Percentiles rank a stretch among this genome's conserved stretches.
phyloP scores from a whole-genome alignment of 1,140 invertebrate genomes.

The Xylocopa sonorina region DNA sequence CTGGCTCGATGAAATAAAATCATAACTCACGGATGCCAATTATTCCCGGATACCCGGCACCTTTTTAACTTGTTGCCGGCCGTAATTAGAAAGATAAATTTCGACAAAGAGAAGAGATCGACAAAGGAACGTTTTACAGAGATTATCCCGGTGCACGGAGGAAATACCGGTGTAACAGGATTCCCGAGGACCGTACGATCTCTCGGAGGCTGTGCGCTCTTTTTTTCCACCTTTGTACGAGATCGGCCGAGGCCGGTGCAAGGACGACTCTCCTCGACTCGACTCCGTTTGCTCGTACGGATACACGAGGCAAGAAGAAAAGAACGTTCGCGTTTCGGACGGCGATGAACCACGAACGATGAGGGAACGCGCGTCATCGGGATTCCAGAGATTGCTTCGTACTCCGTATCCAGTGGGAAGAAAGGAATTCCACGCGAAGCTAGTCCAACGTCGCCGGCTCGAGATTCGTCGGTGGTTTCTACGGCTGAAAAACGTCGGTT shows the following conservation, averaged over 20 bases:
- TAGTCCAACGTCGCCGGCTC: not conserved
- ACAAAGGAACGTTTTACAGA: slow-evolving; percentile 37
- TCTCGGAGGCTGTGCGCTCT: slow-evolving; percentile 36
- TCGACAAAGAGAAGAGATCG: slow-evolving; percentile 27
- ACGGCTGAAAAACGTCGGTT: too few species aligned
- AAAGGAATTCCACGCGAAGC: not conserved
- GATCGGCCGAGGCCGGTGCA: slow-evolving; percentile 67
- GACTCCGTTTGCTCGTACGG: not conserved
- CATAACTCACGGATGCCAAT: not conserved
- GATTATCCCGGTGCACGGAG: slow-evolving; percentile 52
- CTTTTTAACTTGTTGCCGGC: not conserved
- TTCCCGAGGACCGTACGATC: slow-evolving; percentile 67
- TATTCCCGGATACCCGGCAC: not conserved
- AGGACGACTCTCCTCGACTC: slow-evolving; percentile 64
- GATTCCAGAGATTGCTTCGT: not conserved
- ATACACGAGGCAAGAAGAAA: too few species aligned
- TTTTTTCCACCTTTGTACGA: slow-evolving; percentile 45
- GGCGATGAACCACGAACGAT: not conserved
- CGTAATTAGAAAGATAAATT: slow-evolving; percentile 26
- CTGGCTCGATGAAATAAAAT: slow-evolving; percentile 1
- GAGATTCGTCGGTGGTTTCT: not conserved
- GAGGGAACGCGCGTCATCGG: not conserved
- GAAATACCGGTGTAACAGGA: slow-evolving; percentile 71
- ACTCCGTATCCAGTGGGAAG: too few species aligned
- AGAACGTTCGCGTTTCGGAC: slow-evolving; percentile 2